Evolutionary conservation across 2,888 invertebrate genomes (phyloP).

Genomic region (Hyposoter didymator): DNA sequence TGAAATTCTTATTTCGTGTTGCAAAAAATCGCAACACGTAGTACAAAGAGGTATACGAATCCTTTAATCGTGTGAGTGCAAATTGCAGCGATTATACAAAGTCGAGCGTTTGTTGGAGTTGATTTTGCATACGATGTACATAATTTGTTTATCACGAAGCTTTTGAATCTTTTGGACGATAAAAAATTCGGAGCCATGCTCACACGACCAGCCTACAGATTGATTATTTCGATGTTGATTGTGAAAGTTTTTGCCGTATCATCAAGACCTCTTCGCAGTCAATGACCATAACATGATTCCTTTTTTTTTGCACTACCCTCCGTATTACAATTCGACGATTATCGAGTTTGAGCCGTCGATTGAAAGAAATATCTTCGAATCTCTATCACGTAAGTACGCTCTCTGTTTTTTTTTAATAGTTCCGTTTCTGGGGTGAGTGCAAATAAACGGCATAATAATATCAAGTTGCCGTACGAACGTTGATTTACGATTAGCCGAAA

Average conservation of each 20-base stretch:
- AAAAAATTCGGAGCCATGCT: neutral
- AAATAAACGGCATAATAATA: neutral
- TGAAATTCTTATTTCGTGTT: too few species aligned
- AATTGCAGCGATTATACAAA: neutral
- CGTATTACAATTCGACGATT: neutral
- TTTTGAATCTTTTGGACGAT: neutral
- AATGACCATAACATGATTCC: neutral
- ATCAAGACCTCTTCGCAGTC: neutral
- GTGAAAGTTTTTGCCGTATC: neutral
- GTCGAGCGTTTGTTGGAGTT: neutral
- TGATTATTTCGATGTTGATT: neutral
- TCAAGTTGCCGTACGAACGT: neutral
- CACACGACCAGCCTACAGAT: neutral
- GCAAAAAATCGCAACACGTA: neutral
- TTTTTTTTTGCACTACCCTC: neutral
- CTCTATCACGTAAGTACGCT: conserved; percentile 43
- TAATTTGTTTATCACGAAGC: neutral
- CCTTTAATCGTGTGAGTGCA: neutral
- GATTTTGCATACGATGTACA: neutral
- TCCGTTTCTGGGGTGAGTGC: neutral
- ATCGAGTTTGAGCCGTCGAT: neutral
- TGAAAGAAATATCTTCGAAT: conserved; percentile 2
- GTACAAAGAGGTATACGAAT: neutral
- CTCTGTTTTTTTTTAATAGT: neutral
- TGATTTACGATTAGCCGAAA: neutral